Conservation (phyloP, 2,888 invertebrate genomes). For the Neuroscelio doddi region DNA sequence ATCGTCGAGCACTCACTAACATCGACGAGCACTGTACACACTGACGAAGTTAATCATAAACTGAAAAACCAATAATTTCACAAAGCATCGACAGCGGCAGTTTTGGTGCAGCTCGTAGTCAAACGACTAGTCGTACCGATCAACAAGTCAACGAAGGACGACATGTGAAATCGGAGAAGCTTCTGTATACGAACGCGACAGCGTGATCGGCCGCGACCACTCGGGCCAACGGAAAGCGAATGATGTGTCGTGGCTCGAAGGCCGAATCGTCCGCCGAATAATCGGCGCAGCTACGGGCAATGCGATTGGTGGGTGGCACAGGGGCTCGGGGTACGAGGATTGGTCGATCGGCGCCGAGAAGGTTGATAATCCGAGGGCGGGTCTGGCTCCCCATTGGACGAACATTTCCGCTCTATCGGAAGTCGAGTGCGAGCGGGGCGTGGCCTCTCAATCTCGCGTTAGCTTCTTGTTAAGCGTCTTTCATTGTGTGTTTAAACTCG, state of each 20-base stretch:
- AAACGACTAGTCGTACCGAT: neutral
- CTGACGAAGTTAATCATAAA: no score
- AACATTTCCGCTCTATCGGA: constrained; percentile 52
- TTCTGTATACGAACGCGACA: neutral
- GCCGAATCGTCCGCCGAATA: neutral
- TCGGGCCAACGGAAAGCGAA: no score
- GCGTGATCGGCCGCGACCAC: no score
- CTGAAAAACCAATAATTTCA: no score
- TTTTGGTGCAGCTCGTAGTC: no score
- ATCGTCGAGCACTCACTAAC: constrained; percentile 2
- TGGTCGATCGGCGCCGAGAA: constrained; percentile 44
- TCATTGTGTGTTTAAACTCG: constrained; percentile 73
- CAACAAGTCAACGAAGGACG: neutral
- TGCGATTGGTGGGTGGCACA: constrained; percentile 8
- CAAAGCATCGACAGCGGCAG: no score
- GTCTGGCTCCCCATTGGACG: constrained; percentile 57
- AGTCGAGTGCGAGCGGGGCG: constrained; percentile 59
- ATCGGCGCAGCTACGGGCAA: constrained; percentile 10
- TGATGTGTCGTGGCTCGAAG: neutral
- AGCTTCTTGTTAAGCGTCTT: constrained; percentile 73
- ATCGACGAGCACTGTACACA: neutral
- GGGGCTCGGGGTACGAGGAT: constrained; percentile 45
- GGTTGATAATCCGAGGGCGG: constrained; percentile 54
- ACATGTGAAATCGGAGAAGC: neutral
- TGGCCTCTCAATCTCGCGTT: constrained; percentile 72